These are phyloP conservation scores for Cheilosia pagana DNA, from an alignment of 2,888 invertebrate genomes.

Conservation along the genomic window DNA sequence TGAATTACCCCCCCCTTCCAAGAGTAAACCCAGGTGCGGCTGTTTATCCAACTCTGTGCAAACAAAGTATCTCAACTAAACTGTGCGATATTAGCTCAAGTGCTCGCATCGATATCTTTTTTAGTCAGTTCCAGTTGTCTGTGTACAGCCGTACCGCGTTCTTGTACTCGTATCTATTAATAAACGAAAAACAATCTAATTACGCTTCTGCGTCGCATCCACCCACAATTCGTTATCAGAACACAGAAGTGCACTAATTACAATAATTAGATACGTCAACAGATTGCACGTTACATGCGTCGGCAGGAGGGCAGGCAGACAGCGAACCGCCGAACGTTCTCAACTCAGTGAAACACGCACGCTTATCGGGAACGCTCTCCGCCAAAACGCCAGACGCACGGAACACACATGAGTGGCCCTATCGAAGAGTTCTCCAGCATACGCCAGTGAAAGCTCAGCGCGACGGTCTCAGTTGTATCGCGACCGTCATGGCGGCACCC, in stretches of 20 bases:
- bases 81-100: constrained; percentile 35
- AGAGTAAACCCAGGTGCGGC: not conserved
- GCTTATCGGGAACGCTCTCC: constrained; percentile 57
- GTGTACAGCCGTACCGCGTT: not conserved
- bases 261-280: constrained; percentile 38
- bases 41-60: constrained; percentile 12
- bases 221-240: constrained; percentile 56
- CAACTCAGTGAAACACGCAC: constrained; percentile 22
- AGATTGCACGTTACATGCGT: constrained; percentile 15
- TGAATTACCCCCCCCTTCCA: not conserved
- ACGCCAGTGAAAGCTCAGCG: constrained; percentile 24
- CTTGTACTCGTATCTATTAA: not conserved
- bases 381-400: constrained; percentile 8
- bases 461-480: constrained; percentile 61
- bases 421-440: constrained; percentile 21
- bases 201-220: constrained; percentile 14
- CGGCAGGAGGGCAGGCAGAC: not conserved
- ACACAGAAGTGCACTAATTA: constrained; percentile 38
- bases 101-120: not conserved
- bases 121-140: constrained; percentile 10
- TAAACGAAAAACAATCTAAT: constrained; percentile 13
- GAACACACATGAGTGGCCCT: constrained; percentile 28
- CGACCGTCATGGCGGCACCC: constrained; percentile 59
- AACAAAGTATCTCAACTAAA: constrained; percentile 26
- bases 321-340: not conserved